A percentile compares a stretch with the other conserved stretches of the same genome.
phyloP scores from a whole-genome alignment of 2,113 vertebrate genomes.

The Triplophysa dalaica region DNA sequence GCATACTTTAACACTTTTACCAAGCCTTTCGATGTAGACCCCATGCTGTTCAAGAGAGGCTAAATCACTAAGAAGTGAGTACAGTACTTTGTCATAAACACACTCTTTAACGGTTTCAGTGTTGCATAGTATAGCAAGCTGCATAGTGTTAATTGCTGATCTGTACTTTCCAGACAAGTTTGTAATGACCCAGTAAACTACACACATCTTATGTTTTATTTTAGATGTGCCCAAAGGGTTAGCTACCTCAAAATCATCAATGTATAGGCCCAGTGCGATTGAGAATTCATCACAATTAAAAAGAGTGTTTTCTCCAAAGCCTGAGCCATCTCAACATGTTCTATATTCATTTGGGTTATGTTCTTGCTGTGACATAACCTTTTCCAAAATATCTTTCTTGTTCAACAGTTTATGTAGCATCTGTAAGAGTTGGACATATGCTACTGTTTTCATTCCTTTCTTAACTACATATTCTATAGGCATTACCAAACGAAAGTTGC shows the following conservation, averaged over 20 bases:
- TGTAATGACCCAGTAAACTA: slow-evolving; percentile 45
- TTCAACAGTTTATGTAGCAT: slow-evolving; percentile 37
- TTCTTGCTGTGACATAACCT: neutral
- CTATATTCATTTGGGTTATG: slow-evolving; percentile 14
- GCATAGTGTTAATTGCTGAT: slow-evolving; percentile 35
- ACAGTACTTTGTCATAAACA: neutral
- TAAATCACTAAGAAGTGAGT: slow-evolving; percentile 23
- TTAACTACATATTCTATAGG: slow-evolving; percentile 29
- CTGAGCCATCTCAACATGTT: neutral
- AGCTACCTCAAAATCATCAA: slow-evolving; percentile 37
- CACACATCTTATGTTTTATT: slow-evolving; percentile 42
- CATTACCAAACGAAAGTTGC: slow-evolving; percentile 29
- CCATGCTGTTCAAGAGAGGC: slow-evolving; percentile 30
- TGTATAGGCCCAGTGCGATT: slow-evolving; percentile 27
- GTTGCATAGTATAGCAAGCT: slow-evolving; percentile 34
- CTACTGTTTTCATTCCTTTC: neutral
- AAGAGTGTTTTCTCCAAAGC: slow-evolving; percentile 7
- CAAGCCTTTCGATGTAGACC: slow-evolving; percentile 16
- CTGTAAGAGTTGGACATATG: slow-evolving; percentile 26
- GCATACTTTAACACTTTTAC: slow-evolving; percentile 21
- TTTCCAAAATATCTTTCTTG: slow-evolving; percentile 35
- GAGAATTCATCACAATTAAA: slow-evolving; percentile 8
- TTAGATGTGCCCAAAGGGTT: slow-evolving; percentile 32
- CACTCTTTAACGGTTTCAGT: slow-evolving; percentile 14
- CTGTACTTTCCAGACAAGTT: slow-evolving; percentile 34